Conservation (phyloP, 2,888 invertebrate species). For the Harpalus rubripes region DNA sequence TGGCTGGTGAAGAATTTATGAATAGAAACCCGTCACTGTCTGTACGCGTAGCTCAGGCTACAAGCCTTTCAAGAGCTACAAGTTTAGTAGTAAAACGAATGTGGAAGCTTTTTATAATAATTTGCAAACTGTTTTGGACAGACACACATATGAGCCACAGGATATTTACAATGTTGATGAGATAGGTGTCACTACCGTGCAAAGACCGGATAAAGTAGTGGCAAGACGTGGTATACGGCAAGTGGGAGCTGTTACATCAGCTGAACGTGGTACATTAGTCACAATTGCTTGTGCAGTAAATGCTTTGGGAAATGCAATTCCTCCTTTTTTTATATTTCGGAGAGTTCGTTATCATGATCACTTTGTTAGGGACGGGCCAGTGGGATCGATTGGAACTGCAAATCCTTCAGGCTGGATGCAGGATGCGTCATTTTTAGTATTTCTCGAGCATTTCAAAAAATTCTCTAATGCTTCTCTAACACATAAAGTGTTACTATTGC, state of each 20-base stretch:
- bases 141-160: background rate
- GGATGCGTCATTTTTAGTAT: conserved; percentile 68
- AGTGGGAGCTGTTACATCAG: conserved; percentile 38
- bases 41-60: conserved; percentile 9
- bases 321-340: background rate
- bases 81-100: conserved; percentile 18
- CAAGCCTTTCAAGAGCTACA: conserved; percentile 21
- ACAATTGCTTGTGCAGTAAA: background rate
- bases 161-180: conserved; percentile 14
- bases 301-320: background rate
- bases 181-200: conserved; percentile 11
- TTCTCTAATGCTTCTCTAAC: conserved; percentile 63
- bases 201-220: conserved; percentile 50
- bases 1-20: conserved; percentile 69
- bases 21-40: background rate
- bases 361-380: conserved; percentile 71
- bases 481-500: conserved; percentile 65
- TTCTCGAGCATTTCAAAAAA: conserved; percentile 69
- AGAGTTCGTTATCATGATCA: conserved; percentile 61
- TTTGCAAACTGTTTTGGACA: background rate
- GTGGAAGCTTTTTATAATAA: conserved; percentile 12
- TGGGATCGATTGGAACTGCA: conserved; percentile 68
- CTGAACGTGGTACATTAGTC: background rate
- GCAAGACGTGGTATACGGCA: conserved; percentile 9
- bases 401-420: too few species aligned